A percentile compares a stretch with the other conserved stretches of the same genome.
These are phyloP conservation scores for Rhagium mordax DNA, from an alignment of 2,888 invertebrate genomes.

Conservation along the genomic window DNA sequence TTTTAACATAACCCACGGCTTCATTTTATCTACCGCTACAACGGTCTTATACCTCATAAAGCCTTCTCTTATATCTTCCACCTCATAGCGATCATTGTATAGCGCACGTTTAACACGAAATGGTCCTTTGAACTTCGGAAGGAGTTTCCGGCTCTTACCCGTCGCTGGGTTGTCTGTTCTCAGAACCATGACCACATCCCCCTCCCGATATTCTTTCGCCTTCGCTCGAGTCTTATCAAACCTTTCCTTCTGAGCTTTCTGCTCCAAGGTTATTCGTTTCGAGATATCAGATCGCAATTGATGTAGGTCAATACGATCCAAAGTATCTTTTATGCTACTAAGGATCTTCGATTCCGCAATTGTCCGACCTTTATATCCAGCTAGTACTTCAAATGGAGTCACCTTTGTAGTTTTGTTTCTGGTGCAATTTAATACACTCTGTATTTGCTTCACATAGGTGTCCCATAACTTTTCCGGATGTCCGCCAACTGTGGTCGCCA, in stretches of 20 bases:
- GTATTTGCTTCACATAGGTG: constrained; percentile 7
- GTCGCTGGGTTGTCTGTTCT: neutral
- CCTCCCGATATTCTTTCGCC: neutral
- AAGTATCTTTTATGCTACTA: neutral
- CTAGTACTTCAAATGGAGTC: constrained; percentile 44
- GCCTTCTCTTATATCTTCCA: neutral
- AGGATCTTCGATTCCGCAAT: neutral
- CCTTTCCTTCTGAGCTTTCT: neutral
- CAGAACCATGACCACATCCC: neutral
- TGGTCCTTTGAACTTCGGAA: neutral
- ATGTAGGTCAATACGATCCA: neutral
- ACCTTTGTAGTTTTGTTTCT: constrained; percentile 42
- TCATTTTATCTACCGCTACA: too few species aligned
- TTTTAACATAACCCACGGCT: neutral
- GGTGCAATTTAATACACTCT: constrained; percentile 40
- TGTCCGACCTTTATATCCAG: constrained; percentile 35
- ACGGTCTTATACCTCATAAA: neutral
- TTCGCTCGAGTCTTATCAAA: neutral
- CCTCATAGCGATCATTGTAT: neutral
- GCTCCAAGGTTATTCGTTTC: neutral
- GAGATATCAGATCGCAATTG: neutral
- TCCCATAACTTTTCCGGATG: constrained; percentile 8
- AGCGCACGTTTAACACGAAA: neutral
- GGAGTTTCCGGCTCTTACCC: neutral
- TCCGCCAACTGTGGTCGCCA: constrained; percentile 3